Evolutionary conservation across 2,888 invertebrate genomes (phyloP).

Genomic region (Brenthis daphne): DNA sequence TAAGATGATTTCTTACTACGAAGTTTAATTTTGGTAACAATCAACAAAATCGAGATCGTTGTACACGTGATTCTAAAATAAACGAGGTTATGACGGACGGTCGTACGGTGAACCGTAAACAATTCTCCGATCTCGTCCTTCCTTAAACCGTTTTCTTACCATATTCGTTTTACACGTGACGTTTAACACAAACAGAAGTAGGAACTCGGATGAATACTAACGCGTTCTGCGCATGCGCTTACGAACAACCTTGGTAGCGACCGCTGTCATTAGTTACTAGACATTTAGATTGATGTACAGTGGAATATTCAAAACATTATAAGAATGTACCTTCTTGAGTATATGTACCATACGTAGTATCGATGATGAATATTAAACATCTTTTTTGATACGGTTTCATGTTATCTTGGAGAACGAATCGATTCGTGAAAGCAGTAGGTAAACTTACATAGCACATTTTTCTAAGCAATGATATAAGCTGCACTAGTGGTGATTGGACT

Average conservation of each 20-base stretch:
- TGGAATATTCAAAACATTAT: conserved; percentile 24
- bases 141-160: conserved; percentile 31
- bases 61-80: conserved; percentile 24
- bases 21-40: not conserved
- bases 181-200: conserved; percentile 32
- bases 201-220: conserved; percentile 34
- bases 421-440: too few relatives aligned
- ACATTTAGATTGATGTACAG: conserved; percentile 39
- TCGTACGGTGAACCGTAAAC: conserved; percentile 37
- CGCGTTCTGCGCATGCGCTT: conserved; percentile 26
- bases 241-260: conserved; percentile 47
- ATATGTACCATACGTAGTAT: too few relatives aligned
- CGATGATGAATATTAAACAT: too few relatives aligned
- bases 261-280: conserved; percentile 48
- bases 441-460: too few relatives aligned
- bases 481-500: too few relatives aligned
- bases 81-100: conserved; percentile 36
- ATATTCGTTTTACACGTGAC: conserved; percentile 34
- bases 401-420: too few relatives aligned
- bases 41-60: conserved; percentile 4
- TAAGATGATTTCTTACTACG: too few relatives aligned
- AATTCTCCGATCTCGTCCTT: conserved; percentile 36
- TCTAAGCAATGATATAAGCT: too few relatives aligned
- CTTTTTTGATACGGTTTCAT: too few relatives aligned
- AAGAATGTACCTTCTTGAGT: too few relatives aligned